These are phyloP conservation scores for Cephus rjabovi DNA, from an alignment of 2,888 invertebrate species.

Conservation along the genomic window DNA sequence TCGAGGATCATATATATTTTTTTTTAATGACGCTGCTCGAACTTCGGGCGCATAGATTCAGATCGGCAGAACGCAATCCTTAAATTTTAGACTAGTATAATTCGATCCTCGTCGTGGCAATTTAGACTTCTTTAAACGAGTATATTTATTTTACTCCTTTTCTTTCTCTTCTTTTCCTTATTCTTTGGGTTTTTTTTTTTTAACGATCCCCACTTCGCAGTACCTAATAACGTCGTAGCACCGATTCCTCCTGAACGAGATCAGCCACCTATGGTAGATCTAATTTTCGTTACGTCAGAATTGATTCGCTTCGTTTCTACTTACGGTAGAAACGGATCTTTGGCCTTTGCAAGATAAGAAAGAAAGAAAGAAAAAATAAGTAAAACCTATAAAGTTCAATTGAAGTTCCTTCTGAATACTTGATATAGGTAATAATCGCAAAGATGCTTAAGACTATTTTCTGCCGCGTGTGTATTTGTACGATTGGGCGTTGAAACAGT, in stretches of 20 bases:
- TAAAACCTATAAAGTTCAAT: slow-evolving; percentile 48
- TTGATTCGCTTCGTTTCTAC: slow-evolving; percentile 33
- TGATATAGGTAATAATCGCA: slow-evolving; percentile 40
- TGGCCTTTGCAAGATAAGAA: slow-evolving; percentile 34
- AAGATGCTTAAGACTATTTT: slow-evolving; percentile 52
- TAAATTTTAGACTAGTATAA: not conserved
- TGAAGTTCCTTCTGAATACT: slow-evolving; percentile 59
- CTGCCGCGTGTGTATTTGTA: slow-evolving; percentile 49
- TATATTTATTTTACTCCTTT: not conserved
- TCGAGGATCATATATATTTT: not conserved
- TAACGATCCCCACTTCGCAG: not conserved
- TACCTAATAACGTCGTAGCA: slow-evolving; percentile 18
- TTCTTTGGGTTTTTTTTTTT: not conserved
- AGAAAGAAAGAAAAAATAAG: slow-evolving; percentile 28
- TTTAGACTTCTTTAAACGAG: not conserved
- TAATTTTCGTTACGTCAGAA: slow-evolving; percentile 32
- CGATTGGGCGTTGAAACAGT: slow-evolving; percentile 32
- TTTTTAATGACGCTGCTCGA: not conserved
- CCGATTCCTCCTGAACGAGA: slow-evolving; percentile 31
- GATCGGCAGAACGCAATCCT: not conserved
- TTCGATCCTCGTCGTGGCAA: not conserved
- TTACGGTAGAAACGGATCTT: slow-evolving; percentile 32
- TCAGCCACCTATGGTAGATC: slow-evolving; percentile 26
- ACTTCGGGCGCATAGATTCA: not conserved
- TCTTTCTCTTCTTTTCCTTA: not conserved